Evolutionary conservation across 2,113 vertebrate species (phyloP).

Genomic region (Sylvicapra grimmia): DNA sequence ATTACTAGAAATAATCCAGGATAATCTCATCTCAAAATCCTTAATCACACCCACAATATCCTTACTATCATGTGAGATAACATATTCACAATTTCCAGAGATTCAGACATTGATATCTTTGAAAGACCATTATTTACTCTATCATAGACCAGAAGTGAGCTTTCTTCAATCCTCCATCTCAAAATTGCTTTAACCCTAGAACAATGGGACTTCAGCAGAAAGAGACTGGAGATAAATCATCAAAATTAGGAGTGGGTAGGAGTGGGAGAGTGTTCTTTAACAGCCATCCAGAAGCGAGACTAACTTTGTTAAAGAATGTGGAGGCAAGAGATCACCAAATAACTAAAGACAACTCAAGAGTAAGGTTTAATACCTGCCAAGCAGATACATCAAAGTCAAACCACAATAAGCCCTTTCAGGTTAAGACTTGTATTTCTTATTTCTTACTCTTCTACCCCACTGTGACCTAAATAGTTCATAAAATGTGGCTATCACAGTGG

Average conservation of each 20-base stretch:
- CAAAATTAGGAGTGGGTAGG: not conserved
- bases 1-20: not conserved
- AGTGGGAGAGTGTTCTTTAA: not conserved
- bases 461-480: not conserved
- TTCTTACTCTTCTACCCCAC: not conserved
- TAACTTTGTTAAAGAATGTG: not conserved
- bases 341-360: not conserved
- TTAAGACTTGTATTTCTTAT: not conserved
- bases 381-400: not conserved
- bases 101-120: not conserved
- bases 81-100: not conserved
- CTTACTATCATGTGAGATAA: not conserved
- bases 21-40: not conserved
- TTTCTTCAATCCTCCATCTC: not conserved
- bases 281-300: not conserved
- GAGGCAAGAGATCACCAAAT: not conserved
- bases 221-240: not conserved
- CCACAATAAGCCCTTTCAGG: not conserved
- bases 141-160: not conserved
- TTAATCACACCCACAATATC: not conserved
- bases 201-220: not conserved
- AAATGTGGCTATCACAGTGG: not conserved
- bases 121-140: not conserved
- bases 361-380: not conserved
- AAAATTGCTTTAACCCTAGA: not conserved